Evolutionary conservation across 2,888 invertebrate species (phyloP).

Genomic region (Amaurobius ferox): DNA sequence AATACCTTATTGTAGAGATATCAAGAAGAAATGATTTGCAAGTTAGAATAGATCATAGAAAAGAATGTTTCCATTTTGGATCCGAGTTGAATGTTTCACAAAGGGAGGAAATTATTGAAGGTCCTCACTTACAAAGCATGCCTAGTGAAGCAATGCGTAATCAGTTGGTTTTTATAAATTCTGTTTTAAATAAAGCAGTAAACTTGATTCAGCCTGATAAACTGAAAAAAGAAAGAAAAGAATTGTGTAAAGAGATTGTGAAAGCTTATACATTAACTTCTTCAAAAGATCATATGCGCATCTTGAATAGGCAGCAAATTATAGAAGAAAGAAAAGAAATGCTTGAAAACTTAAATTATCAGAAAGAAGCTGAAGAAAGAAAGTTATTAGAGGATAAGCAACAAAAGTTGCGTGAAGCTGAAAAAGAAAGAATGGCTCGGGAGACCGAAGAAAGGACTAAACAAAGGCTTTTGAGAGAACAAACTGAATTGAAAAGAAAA

Average conservation of each 20-base stretch:
- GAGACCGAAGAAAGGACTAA: constrained; percentile 93
- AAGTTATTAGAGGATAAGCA: constrained; percentile 80
- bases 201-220: constrained; percentile 88
- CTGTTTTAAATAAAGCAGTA: constrained; percentile 88
- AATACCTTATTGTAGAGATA: constrained; percentile 94
- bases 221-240: constrained; percentile 79
- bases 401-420: constrained; percentile 86
- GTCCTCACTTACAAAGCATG: constrained; percentile 89
- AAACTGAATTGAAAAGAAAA: constrained; percentile 88
- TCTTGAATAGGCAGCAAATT: constrained; percentile 94
- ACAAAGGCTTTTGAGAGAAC: constrained; percentile 89
- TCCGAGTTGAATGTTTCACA: constrained; percentile 94
- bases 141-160: constrained; percentile 95
- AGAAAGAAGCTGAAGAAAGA: constrained; percentile 85
- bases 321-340: constrained; percentile 98
- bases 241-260: constrained; percentile 77
- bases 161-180: constrained; percentile 92
- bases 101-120: constrained; percentile 94
- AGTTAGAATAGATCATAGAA: constrained; percentile 83
- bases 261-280: constrained; percentile 77
- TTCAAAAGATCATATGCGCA: constrained; percentile 88
- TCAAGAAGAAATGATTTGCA: constrained; percentile 97
- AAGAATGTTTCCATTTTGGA: constrained; percentile 92
- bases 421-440: constrained; percentile 89
- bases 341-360: constrained; percentile 86